Percentiles rank a stretch among this genome's conserved stretches.
Evolutionary conservation across 2,113 vertebrate species (phyloP).

Genomic region (Albula goreensis): DNA sequence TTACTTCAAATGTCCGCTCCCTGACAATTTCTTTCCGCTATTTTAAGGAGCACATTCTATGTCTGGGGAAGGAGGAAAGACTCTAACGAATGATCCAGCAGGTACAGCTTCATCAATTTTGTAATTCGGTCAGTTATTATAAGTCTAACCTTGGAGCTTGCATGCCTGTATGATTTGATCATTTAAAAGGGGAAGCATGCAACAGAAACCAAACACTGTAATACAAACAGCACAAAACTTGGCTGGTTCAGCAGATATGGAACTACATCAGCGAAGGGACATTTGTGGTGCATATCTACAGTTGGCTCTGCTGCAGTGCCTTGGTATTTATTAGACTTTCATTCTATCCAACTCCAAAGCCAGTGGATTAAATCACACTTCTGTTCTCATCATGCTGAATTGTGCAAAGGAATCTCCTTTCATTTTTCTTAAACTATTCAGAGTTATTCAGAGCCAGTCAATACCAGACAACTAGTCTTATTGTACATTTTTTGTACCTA

Average conservation of each 20-base stretch:
- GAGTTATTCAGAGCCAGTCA: not conserved
- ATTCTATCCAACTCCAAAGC: not conserved
- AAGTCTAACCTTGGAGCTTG: not conserved
- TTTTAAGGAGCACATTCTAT: slow-evolving; percentile 68
- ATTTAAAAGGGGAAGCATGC: not conserved
- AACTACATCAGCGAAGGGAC: not conserved
- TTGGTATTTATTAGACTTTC: not conserved
- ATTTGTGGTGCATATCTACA: not conserved
- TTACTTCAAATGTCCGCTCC: slow-evolving; percentile 76
- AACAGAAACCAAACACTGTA: not conserved
- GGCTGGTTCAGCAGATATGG: not conserved
- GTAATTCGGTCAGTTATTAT: not conserved
- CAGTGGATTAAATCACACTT: not conserved
- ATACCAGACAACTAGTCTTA: not conserved
- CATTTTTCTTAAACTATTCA: not conserved
- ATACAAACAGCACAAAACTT: not conserved
- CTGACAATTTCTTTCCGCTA: slow-evolving; percentile 70
- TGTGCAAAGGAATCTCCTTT: not conserved
- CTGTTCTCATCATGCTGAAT: not conserved
- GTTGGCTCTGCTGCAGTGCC: not conserved
- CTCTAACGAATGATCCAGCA: slow-evolving; percentile 49
- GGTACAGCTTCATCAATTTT: not conserved
- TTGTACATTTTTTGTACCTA: not conserved
- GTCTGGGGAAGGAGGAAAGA: slow-evolving; percentile 56
- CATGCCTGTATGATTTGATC: not conserved